A percentile compares a stretch with the other conserved stretches of the same genome.
Conservation (phyloP, 2,113 vertebrate genomes). For the Mesocricetus auratus region DNA sequence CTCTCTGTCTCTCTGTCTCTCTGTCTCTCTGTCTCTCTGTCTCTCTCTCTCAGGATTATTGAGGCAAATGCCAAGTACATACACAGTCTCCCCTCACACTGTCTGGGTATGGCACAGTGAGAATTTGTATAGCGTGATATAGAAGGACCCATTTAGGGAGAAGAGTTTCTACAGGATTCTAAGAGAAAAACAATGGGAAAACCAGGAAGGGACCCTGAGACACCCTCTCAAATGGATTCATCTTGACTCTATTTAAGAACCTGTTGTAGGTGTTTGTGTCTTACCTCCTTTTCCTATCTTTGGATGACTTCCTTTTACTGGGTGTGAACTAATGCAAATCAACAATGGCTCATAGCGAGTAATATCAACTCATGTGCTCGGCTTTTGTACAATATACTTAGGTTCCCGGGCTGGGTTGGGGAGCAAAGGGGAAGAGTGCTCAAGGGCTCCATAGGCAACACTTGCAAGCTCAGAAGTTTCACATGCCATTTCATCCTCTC, state of each 20-base stretch:
- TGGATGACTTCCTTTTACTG: not conserved
- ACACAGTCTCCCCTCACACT: not conserved
- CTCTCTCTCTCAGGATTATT: not conserved
- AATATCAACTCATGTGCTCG: rapidly evolving
- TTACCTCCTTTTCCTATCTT: not conserved
- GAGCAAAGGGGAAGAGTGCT: not conserved
- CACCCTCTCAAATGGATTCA: not conserved
- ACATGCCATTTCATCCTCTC: not conserved
- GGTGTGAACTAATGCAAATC: not conserved
- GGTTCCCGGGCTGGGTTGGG: not conserved
- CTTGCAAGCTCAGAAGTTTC: not conserved
- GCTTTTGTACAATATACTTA: not conserved
- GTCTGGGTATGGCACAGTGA: not conserved
- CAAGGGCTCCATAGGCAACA: not conserved
- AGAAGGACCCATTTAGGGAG: not conserved
- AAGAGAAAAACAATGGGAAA: not conserved
- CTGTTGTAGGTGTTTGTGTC: not conserved
- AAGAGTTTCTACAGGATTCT: not conserved
- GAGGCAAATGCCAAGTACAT: not conserved
- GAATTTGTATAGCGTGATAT: not conserved
- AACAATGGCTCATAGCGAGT: not conserved
- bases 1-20: not conserved
- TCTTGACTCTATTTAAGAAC: slow-evolving; percentile 2
- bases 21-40: not conserved
- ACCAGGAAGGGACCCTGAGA: too few species aligned